phyloP scores from a whole-genome alignment of 1,140 invertebrate genomes.

The Drosophila santomea region DNA sequence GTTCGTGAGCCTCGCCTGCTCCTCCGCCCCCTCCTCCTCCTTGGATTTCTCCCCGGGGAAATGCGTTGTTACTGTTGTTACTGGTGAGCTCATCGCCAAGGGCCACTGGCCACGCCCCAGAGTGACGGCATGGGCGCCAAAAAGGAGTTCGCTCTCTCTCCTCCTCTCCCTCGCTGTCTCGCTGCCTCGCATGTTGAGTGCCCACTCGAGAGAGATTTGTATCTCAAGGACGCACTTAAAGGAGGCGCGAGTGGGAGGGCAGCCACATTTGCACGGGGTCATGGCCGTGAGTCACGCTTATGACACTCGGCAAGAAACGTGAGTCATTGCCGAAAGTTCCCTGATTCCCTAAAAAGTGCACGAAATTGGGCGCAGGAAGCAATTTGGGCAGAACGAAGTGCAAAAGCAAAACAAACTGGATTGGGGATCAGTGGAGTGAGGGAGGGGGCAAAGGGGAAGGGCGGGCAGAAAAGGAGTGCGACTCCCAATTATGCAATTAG shows the following conservation, averaged over 20 bases:
- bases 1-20: slow-evolving; percentile 34
- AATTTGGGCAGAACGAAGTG: slow-evolving; percentile 10
- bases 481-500: slow-evolving; percentile 23
- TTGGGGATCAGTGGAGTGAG: neutral
- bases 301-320: slow-evolving; percentile 17
- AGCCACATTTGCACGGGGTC: slow-evolving; percentile 6
- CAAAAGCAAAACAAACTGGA: slow-evolving; percentile 16
- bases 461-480: too few species aligned
- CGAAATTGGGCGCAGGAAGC: slow-evolving; percentile 24
- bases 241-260: slow-evolving; percentile 7
- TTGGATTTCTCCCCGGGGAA: neutral
- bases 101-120: slow-evolving; percentile 55
- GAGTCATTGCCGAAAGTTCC: slow-evolving; percentile 46
- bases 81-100: slow-evolving; percentile 50
- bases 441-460: neutral
- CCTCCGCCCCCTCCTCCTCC: neutral
- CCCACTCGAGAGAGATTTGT: slow-evolving; percentile 55
- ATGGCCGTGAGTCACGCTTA: slow-evolving; percentile 56
- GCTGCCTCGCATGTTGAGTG: slow-evolving; percentile 22
- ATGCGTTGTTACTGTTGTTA: slow-evolving; percentile 22
- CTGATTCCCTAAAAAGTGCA: slow-evolving; percentile 8
- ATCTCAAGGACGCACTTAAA: slow-evolving; percentile 27
- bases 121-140: slow-evolving; percentile 63
- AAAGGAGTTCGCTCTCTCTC: slow-evolving; percentile 18
- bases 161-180: neutral